A percentile compares a stretch with the other conserved stretches of the same genome.
Evolutionary conservation across 2,888 invertebrate genomes (phyloP).

Genomic region (Cantharis rufa): DNA sequence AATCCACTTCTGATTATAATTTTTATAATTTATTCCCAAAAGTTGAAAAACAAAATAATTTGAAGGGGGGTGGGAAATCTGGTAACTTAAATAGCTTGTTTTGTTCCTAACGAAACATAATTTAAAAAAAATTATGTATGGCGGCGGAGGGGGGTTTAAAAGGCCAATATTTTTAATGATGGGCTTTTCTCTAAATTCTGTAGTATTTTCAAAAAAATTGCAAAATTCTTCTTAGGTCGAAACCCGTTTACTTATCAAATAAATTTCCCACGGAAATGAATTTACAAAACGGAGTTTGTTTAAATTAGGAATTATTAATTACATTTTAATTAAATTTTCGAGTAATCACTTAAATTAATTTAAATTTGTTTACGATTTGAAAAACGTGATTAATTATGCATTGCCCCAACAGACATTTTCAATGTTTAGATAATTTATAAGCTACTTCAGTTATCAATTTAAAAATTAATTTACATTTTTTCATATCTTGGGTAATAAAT

Average conservation of each 20-base stretch:
- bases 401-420: neutral
- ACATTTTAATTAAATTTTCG: neutral
- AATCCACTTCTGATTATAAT: too few species aligned
- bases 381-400: neutral
- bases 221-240: too few species aligned
- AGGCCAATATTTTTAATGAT: too few species aligned
- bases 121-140: too few species aligned
- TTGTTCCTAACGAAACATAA: too few species aligned
- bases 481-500: neutral
- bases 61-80: too few species aligned
- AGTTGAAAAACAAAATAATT: too few species aligned
- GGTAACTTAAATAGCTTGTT: too few species aligned
- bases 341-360: neutral
- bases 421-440: neutral
- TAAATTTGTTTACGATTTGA: neutral
- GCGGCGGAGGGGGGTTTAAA: too few species aligned
- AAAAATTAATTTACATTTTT: neutral
- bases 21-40: too few species aligned
- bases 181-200: too few species aligned
- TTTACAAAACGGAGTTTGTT: neutral
- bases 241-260: neutral
- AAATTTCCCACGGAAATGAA: neutral
- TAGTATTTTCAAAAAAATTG: too few species aligned
- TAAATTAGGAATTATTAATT: neutral
- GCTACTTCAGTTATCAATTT: neutral